Evolutionary conservation across 2,888 invertebrate genomes (phyloP).

Genomic region (Prenolepis imparis): DNA sequence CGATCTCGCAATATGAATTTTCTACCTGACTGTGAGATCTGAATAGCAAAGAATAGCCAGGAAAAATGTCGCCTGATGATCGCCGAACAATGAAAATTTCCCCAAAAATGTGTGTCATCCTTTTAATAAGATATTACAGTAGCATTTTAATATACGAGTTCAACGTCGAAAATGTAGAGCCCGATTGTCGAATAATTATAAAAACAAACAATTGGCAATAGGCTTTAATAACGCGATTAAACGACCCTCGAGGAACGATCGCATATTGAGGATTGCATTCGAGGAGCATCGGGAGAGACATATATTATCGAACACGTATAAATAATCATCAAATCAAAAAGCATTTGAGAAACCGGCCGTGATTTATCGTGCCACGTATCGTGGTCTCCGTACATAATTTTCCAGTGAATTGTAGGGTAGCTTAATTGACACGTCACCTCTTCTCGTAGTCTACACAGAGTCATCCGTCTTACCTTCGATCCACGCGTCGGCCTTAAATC

Average conservation of each 20-base stretch:
- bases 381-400: slow-evolving; percentile 63
- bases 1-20: slow-evolving; percentile 49
- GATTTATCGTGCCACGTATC: slow-evolving; percentile 68
- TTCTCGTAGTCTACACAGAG: slow-evolving; percentile 57
- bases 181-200: neutral
- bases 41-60: neutral
- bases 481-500: slow-evolving; percentile 77
- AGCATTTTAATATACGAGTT: neutral
- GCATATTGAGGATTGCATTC: neutral
- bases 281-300: slow-evolving; percentile 5
- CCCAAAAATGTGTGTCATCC: neutral
- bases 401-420: slow-evolving; percentile 73
- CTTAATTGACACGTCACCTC: slow-evolving; percentile 78
- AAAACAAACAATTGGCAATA: neutral
- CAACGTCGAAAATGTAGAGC: neutral
- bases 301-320: slow-evolving; percentile 53
- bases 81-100: neutral
- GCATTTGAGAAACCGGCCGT: slow-evolving; percentile 51
- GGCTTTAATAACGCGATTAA: slow-evolving; percentile 28
- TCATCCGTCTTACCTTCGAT: slow-evolving; percentile 76
- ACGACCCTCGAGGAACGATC: slow-evolving; percentile 37
- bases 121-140: neutral
- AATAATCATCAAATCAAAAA: slow-evolving; percentile 68
- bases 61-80: neutral
- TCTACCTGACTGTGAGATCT: slow-evolving; percentile 52